Conservation (phyloP, 2,888 invertebrate species). For the Heterodera filipjevi region DNA sequence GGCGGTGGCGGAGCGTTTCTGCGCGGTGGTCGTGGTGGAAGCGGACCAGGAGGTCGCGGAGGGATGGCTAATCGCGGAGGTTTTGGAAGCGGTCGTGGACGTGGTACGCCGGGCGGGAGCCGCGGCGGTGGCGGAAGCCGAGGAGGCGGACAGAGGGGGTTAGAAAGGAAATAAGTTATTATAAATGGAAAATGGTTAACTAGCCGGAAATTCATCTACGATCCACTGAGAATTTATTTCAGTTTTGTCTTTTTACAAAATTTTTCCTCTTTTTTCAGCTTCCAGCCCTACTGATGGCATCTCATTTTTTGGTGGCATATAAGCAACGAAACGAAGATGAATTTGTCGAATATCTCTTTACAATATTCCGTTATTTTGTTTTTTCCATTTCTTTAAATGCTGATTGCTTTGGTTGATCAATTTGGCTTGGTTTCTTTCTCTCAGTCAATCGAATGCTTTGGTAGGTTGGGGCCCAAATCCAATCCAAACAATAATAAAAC, state of each 20-base stretch:
- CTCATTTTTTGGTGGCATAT: neutral
- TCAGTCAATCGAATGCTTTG: neutral
- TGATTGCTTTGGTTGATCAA: neutral
- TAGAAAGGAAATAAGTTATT: neutral
- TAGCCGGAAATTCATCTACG: no score
- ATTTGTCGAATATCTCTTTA: neutral
- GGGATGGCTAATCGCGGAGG: conserved; percentile 30
- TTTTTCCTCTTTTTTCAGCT: neutral
- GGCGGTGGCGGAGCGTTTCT: conserved; percentile 22
- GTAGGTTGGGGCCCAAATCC: neutral
- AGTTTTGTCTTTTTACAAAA: neutral
- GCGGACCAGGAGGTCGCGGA: conserved; percentile 16
- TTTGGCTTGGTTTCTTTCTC: neutral
- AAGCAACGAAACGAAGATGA: neutral
- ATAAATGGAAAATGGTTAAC: no score
- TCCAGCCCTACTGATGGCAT: conserved; percentile 13
- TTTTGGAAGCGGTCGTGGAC: conserved; percentile 1
- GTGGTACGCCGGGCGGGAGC: conserved; percentile 11
- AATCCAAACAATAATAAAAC: conserved; percentile 10
- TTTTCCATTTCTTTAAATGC: neutral
- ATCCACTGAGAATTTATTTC: no score
- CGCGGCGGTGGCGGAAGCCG: conserved; percentile 17
- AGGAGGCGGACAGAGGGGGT: conserved; percentile 17
- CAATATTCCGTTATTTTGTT: neutral
- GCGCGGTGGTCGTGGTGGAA: conserved; percentile 26